Base-by-base conservation (phyloP, 2,113 vertebrate genomes). In the Gyps fulvus region DNA sequence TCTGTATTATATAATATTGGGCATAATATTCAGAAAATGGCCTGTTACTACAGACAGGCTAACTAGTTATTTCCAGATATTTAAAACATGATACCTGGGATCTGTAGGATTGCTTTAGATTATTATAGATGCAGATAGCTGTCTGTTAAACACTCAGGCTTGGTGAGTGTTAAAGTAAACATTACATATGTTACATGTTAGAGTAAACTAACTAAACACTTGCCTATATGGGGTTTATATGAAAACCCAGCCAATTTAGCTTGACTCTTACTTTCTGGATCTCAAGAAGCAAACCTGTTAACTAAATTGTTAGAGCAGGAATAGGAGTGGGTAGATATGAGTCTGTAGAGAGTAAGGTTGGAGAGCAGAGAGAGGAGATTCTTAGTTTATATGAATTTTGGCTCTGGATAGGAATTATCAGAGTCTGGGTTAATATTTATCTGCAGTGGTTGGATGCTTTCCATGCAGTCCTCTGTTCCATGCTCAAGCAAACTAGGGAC, bases 51-150 rank as follows among this genome's bases (percentile, higher is more conserved):
- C 63, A 96, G 58, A 80, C 15, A 69, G 42, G 7, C 31, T 79
- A 93, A 54, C 20, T 92, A n/a, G n/a, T 93, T 65, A 86, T 88
- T 86, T 94, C 27, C 31, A 85, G 85, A 67, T 82, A 93, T 58
- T 90, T 83, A 92, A 91, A 97, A 80, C 14, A 38, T 0, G 5
- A 25, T 87, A 65, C 52, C 69, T 78, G 66, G 18, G 47, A 85
- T 80, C 31, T 70, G 40, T 87, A n/a, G 59, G 32, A 88, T 90
- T 40, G 16, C 42, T 85, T 52, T 83, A 69, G 32, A 42, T 87
- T 86, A 63, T 88, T 79, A 76, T 6, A 89, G 34, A 43, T 62
- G 32, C 40, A 55, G 66, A 76, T 71, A 87, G 29, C 16, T 82
- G 13, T 63, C 71, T 83, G n/a, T 95, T 91, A 96, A 55, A 61